Evolutionary conservation across 2,113 vertebrate species (phyloP).

Genomic region (Oncorhynchus nerka): DNA sequence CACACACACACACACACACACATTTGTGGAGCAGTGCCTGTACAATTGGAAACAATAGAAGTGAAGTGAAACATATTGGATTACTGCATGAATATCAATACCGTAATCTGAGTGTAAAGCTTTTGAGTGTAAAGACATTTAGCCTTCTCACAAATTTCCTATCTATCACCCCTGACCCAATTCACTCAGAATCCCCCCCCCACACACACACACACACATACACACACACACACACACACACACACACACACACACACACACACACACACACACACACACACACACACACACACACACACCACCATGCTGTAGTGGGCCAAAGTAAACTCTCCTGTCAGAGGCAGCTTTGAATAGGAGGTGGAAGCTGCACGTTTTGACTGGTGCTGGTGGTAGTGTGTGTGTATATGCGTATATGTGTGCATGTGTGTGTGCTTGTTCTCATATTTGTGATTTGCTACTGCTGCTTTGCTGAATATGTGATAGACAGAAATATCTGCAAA

Average conservation of each 20-base stretch:
- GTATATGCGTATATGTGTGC: background rate
- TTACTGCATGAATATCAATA: background rate
- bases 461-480: too few species aligned
- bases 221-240: too few species aligned
- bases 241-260: too few species aligned
- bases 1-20: too few species aligned
- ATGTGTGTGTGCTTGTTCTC: too few species aligned
- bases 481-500: too few species aligned
- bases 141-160: too few species aligned
- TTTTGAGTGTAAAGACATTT: too few species aligned
- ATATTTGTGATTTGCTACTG: too few species aligned
- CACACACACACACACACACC: background rate
- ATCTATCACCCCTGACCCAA: constrained; percentile 1
- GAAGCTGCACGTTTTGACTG: constrained; percentile 33
- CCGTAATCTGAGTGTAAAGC: background rate
- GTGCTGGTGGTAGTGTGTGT: background rate
- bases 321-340: constrained; percentile 31
- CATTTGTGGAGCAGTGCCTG: too few species aligned
- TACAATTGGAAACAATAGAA: too few species aligned
- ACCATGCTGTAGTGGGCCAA: constrained; percentile 30
- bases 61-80: background rate
- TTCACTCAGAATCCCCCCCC: background rate
- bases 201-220: background rate
- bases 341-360: constrained; percentile 34
- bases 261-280: too few species aligned